Evolutionary conservation across 2,113 vertebrate species (phyloP).

Genomic region (Vidua chalybeata): DNA sequence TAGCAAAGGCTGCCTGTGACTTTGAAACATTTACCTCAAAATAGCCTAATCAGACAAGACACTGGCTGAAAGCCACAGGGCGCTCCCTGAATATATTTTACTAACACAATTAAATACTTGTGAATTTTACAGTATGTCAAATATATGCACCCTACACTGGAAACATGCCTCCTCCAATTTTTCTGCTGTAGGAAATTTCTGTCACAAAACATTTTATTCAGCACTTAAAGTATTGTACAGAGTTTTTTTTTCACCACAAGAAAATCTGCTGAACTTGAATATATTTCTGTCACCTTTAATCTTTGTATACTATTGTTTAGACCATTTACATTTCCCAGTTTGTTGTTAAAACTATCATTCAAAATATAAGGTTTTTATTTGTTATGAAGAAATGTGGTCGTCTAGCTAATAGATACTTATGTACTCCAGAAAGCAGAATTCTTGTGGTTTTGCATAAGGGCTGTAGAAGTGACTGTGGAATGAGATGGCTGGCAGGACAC

Average conservation of each 20-base stretch:
- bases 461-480: neutral
- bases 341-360: neutral
- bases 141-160: neutral
- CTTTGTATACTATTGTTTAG: neutral
- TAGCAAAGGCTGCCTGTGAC: neutral
- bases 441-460: neutral
- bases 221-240: neutral
- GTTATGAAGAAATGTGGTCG: neutral
- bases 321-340: neutral
- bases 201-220: slow-evolving; percentile 22
- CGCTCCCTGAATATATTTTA: neutral
- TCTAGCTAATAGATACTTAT: neutral
- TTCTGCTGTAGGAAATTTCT: neutral
- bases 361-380: neutral
- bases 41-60: neutral
- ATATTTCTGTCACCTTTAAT: slow-evolving; percentile 26
- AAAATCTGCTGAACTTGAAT: slow-evolving; percentile 11
- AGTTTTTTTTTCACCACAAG: neutral
- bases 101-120: neutral
- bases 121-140: neutral
- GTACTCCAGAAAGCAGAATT: neutral
- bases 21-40: neutral
- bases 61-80: slow-evolving; percentile 5
- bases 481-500: neutral
- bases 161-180: slow-evolving; percentile 36